Percentiles rank a stretch among this genome's conserved stretches.
phyloP scores from a whole-genome alignment of 1,140 invertebrate species.

The Sinonovacula constricta region DNA sequence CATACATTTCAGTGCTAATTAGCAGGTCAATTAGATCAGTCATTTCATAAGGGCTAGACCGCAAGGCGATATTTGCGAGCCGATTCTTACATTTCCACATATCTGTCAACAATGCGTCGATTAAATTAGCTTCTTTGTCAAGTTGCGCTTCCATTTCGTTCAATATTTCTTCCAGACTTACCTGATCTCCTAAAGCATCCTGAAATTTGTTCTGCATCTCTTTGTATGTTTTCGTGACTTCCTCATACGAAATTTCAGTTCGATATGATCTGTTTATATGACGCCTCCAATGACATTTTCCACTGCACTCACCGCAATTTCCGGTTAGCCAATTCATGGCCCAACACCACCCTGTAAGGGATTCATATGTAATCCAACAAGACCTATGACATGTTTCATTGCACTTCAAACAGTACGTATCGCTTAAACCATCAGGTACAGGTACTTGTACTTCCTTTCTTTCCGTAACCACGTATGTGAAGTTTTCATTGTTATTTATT shows the following conservation, averaged over 20 bases:
- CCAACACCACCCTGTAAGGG: background rate
- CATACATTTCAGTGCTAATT: too few relatives aligned
- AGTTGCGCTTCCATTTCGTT: conserved; percentile 3
- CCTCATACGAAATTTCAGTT: background rate
- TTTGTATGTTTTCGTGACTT: background rate
- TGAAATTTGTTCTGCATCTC: conserved; percentile 22
- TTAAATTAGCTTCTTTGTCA: background rate
- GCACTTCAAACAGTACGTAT: conserved; percentile 46
- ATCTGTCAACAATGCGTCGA: background rate
- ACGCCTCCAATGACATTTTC: conserved; percentile 28
- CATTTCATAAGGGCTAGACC: too few relatives aligned
- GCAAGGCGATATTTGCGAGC: conserved; percentile 2
- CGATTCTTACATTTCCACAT: conserved; percentile 1
- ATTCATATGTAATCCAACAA: conserved; percentile 6
- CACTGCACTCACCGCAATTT: conserved; percentile 5
- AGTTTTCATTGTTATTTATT: conserved; percentile 50
- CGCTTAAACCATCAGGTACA: conserved; percentile 15
- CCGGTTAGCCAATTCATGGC: conserved; percentile 11
- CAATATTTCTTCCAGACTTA: background rate
- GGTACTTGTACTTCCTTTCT: conserved; percentile 1
- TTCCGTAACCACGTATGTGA: too few relatives aligned
- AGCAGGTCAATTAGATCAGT: too few relatives aligned
- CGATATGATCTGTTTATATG: conserved; percentile 25
- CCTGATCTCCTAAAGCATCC: background rate
- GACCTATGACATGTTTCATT: conserved; percentile 47